A percentile compares a stretch with the other conserved stretches of the same genome.
These are phyloP conservation scores for Lycopodina hypogea DNA, from an alignment of 37 sponge, comb jelly and placozoan genomes.

Conservation along the genomic window DNA sequence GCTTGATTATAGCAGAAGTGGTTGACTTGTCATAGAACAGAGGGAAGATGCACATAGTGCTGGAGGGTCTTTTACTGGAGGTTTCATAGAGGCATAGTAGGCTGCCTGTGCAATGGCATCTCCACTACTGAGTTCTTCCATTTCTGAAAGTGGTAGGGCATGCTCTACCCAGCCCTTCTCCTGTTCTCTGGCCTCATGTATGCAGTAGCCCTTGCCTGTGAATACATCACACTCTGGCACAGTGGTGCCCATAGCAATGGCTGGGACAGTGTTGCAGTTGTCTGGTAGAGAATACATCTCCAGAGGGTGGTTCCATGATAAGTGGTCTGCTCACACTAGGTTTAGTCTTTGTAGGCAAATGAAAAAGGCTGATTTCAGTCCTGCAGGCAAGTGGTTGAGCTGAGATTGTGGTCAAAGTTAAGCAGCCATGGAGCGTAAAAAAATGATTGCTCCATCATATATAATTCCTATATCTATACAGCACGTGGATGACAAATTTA, in stretches of 20 bases:
- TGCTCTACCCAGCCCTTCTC: slow-evolving; percentile 27
- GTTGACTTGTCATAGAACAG: slow-evolving; percentile 40
- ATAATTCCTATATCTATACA: no score
- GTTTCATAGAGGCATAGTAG: slow-evolving; percentile 30
- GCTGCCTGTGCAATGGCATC: slow-evolving; percentile 36
- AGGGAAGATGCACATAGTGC: slow-evolving; percentile 14
- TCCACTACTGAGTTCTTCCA: slow-evolving; percentile 2
- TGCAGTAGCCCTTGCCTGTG: slow-evolving; percentile 1
- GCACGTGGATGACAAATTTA: no score
- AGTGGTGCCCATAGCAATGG: slow-evolving; percentile 20
- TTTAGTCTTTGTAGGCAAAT: slow-evolving; percentile 28
- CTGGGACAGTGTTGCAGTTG: slow-evolving; percentile 24
- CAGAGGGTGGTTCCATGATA: slow-evolving; percentile 22
- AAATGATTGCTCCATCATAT: no score
- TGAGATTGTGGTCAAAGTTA: no score
- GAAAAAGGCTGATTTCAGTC: slow-evolving; percentile 40
- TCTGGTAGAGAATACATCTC: slow-evolving; percentile 18
- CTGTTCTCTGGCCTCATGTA: slow-evolving; percentile 12
- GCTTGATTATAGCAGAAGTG: slow-evolving; percentile 38
- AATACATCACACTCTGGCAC: slow-evolving; percentile 24
- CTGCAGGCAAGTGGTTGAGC: slow-evolving; percentile 3
- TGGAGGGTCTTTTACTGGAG: slow-evolving; percentile 1
- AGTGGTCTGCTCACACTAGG: slow-evolving; percentile 25
- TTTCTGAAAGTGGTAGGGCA: slow-evolving; percentile 27
- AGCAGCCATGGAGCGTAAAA: no score